These are phyloP conservation scores for Tetragnatha montana DNA, from an alignment of 2,888 invertebrate genomes.

Conservation along the genomic window DNA sequence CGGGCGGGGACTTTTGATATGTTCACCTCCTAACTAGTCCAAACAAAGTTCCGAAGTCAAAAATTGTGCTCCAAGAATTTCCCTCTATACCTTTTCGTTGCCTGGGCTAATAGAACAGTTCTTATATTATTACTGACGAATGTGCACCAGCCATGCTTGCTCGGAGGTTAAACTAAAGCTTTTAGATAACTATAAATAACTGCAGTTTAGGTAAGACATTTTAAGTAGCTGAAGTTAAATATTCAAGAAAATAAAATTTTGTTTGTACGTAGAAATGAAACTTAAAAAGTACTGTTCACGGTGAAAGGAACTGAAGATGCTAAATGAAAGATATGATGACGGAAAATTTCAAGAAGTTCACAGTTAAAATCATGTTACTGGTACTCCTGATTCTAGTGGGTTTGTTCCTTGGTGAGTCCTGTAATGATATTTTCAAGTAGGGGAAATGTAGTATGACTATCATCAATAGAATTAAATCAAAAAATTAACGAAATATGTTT, in stretches of 20 bases:
- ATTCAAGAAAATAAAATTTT: not conserved
- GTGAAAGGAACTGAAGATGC: not conserved
- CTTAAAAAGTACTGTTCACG: not conserved
- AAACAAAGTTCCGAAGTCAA: too few relatives aligned
- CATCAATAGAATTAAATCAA: not conserved
- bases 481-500: constrained; percentile 7
- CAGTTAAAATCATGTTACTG: not conserved
- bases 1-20: too few relatives aligned
- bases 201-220: too few relatives aligned
- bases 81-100: too few relatives aligned
- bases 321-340: not conserved
- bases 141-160: too few relatives aligned
- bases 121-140: too few relatives aligned
- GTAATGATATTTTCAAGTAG: not conserved
- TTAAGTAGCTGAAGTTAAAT: too few relatives aligned
- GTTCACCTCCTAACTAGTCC: too few relatives aligned
- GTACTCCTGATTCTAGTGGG: not conserved
- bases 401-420: not conserved
- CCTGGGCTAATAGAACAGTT: too few relatives aligned
- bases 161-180: too few relatives aligned
- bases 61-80: too few relatives aligned
- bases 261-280: not conserved
- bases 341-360: not conserved
- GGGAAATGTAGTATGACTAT: not conserved
- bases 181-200: too few relatives aligned